phyloP scores from a whole-genome alignment of 1,140 invertebrate genomes.

The Lepidotrigona ventralis region DNA sequence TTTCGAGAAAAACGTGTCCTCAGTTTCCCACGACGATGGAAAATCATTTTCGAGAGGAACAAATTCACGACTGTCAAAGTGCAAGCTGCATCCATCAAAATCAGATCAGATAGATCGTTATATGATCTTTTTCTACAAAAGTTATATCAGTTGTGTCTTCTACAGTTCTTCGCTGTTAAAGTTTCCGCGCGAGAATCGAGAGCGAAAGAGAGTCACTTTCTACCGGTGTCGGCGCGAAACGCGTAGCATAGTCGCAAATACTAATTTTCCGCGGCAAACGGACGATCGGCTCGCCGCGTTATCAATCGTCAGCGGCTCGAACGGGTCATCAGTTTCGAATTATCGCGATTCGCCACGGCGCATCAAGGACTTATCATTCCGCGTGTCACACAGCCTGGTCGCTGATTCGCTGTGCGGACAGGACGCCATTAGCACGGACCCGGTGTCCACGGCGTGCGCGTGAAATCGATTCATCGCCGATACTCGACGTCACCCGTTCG shows the following conservation, averaged over 20 bases:
- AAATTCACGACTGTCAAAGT: no score
- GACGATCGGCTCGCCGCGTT: conserved; percentile 1
- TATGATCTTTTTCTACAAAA: no score
- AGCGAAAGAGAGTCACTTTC: no score
- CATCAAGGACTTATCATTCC: conserved; percentile 33
- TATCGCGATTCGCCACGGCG: conserved; percentile 55
- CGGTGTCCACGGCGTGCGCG: conserved; percentile 26
- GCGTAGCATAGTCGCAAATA: background rate
- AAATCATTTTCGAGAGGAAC: no score
- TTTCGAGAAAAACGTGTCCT: no score
- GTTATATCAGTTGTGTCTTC: no score
- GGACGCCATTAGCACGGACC: conserved; percentile 7
- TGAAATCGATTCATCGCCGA: conserved; percentile 46
- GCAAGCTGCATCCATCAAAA: no score
- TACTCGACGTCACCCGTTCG: background rate
- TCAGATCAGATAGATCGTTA: no score
- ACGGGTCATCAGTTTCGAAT: conserved; percentile 43
- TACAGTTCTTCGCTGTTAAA: no score
- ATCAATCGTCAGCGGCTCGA: conserved; percentile 30
- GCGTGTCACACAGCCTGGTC: conserved; percentile 40
- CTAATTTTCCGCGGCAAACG: conserved; percentile 32
- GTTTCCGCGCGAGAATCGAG: no score
- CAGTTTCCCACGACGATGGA: no score
- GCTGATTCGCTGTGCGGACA: conserved; percentile 7
- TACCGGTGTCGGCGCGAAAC: no score